Percentiles rank a stretch among this genome's conserved stretches.
phyloP scores from a whole-genome alignment of 2,797 vertebrate species.

The Harpia harpyja region DNA sequence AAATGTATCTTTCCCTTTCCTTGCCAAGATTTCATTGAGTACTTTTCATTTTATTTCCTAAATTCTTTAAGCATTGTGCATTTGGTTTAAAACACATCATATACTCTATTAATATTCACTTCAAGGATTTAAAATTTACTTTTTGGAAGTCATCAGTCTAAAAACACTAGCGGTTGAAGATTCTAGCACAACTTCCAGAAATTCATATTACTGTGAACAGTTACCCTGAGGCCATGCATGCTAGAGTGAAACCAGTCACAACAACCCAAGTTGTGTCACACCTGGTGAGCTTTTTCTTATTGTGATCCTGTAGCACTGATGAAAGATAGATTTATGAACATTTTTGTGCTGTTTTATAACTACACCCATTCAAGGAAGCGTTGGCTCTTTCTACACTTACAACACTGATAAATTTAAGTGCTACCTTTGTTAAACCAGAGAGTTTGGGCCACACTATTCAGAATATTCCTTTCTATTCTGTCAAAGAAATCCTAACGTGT shows the following conservation, averaged over 20 bases:
- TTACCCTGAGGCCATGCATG: not conserved
- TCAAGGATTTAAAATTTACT: not conserved
- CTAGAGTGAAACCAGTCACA: not conserved
- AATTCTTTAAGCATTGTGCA: not conserved
- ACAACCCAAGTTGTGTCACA: not conserved
- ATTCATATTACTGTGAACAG: not conserved
- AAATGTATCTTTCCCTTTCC: not conserved
- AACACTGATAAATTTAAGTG: not conserved
- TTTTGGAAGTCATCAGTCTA: not conserved
- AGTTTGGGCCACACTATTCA: not conserved
- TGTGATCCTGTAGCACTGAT: not conserved
- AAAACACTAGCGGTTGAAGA: not conserved
- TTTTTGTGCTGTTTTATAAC: not conserved
- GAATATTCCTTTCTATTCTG: not conserved
- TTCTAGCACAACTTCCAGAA: not conserved
- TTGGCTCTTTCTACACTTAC: not conserved
- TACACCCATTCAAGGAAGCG: not conserved
- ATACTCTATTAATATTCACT: not conserved
- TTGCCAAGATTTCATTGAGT: not conserved
- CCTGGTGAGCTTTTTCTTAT: not conserved
- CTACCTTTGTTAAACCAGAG: not conserved
- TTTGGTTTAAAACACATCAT: not conserved
- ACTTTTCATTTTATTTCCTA: not conserved
- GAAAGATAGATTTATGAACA: not conserved
- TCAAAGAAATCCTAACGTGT: not conserved